These are phyloP conservation scores for Acanthisitta chloris DNA, from an alignment of 2,113 vertebrate genomes.

Conservation along the genomic window DNA sequence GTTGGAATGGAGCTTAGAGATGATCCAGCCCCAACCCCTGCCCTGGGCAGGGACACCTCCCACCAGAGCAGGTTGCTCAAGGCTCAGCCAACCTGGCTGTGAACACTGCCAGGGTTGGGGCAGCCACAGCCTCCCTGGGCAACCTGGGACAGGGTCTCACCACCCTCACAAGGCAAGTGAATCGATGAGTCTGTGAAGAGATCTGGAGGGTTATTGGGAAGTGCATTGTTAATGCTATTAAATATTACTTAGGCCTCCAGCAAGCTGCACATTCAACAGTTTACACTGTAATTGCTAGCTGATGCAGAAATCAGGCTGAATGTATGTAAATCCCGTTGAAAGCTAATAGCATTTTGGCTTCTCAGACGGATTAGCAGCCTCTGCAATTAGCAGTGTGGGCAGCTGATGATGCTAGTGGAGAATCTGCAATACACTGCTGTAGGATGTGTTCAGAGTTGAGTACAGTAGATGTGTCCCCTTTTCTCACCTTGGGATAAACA, in stretches of 20 bases:
- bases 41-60: no score
- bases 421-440: slow-evolving; percentile 66
- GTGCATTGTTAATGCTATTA: slow-evolving; percentile 76
- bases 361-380: slow-evolving; percentile 75
- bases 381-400: slow-evolving; percentile 79
- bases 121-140: no score
- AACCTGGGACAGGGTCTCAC: no score
- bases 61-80: no score
- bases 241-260: slow-evolving; percentile 73
- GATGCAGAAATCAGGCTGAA: slow-evolving; percentile 70
- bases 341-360: slow-evolving; percentile 83
- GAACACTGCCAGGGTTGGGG: no score
- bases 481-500: neutral
- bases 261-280: slow-evolving; percentile 74
- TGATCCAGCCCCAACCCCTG: no score
- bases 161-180: slow-evolving; percentile 5
- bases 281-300: slow-evolving; percentile 81
- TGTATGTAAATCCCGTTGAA: slow-evolving; percentile 87
- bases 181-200: slow-evolving; percentile 63
- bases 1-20: no score
- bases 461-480: neutral
- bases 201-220: slow-evolving; percentile 54
- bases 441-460: slow-evolving; percentile 55
- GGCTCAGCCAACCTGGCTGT: no score
- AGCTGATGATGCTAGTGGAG: slow-evolving; percentile 77